These are phyloP conservation scores for Maniola hyperantus DNA, from an alignment of 2,888 invertebrate genomes.

Conservation along the genomic window DNA sequence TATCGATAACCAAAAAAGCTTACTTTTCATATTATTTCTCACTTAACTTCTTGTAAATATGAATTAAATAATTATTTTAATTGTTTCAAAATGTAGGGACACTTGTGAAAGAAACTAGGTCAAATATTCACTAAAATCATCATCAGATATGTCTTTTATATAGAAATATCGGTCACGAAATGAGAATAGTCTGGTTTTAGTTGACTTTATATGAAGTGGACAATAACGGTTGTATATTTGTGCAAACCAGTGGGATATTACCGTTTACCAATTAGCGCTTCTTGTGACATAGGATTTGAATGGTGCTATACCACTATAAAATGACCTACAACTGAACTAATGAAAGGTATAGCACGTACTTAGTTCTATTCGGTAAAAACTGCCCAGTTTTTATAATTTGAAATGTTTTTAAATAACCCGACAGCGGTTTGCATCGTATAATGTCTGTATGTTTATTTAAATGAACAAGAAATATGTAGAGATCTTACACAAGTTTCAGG, in stretches of 20 bases:
- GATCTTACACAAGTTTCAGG: too few relatives aligned
- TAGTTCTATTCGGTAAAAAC: too few relatives aligned
- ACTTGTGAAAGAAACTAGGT: constrained; percentile 15
- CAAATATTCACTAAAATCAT: constrained; percentile 25
- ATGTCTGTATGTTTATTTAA: too few relatives aligned
- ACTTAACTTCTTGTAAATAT: background rate
- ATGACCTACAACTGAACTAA: constrained; percentile 21
- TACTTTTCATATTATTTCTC: constrained; percentile 52
- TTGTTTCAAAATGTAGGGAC: background rate
- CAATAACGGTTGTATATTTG: constrained; percentile 73
- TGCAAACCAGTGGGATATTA: constrained; percentile 64
- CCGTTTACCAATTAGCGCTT: constrained; percentile 70
- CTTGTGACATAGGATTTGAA: constrained; percentile 46
- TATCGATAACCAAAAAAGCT: constrained; percentile 50
- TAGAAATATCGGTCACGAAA: constrained; percentile 49
- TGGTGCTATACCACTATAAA: constrained; percentile 42
- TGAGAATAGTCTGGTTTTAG: constrained; percentile 51
- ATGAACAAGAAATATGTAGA: too few relatives aligned
- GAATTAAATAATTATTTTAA: background rate
- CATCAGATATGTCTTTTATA: constrained; percentile 8
- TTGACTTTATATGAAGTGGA: constrained; percentile 66
- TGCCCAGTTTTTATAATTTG: too few relatives aligned
- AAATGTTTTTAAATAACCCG: too few relatives aligned
- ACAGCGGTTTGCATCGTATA: too few relatives aligned
- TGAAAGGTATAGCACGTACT: constrained; percentile 11